Conservation (phyloP, 2,113 vertebrate genomes). For the Megaceryle maxima region DNA sequence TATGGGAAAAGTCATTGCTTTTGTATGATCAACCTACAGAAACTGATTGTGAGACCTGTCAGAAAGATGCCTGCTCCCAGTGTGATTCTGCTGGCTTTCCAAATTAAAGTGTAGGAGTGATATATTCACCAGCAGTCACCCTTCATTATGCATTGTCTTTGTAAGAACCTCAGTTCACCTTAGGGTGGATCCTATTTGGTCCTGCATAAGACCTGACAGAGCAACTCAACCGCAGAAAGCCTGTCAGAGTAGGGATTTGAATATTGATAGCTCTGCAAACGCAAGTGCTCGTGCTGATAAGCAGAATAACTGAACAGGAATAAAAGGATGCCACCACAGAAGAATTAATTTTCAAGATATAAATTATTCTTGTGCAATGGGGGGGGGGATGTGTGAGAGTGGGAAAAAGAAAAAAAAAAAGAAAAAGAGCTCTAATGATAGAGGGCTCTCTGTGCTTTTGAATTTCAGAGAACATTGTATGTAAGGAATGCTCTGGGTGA, state of each 20-base stretch:
- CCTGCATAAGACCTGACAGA: neutral
- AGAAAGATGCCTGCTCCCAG: neutral
- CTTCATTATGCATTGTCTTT: constrained; percentile 26
- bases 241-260: neutral
- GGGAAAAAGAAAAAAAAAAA: neutral
- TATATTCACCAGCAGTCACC: constrained; percentile 39
- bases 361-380: neutral
- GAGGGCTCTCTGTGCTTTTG: neutral
- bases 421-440: neutral
- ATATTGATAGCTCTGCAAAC: constrained; percentile 5
- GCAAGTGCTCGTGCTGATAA: neutral
- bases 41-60: constrained; percentile 43
- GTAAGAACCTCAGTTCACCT: constrained; percentile 38
- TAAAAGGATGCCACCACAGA: neutral
- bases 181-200: neutral
- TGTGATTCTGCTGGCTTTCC: neutral
- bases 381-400: rapidly evolving
- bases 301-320: neutral
- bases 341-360: neutral
- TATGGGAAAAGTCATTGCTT: neutral
- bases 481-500: neutral
- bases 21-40: constrained; percentile 10
- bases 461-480: neutral
- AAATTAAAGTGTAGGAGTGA: constrained; percentile 36
- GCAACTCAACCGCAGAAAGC: neutral